Evolutionary conservation across 2,888 invertebrate genomes (phyloP), one percentile per base, ranked within the genome.

Genomic region (Hedya salicella): DNA sequence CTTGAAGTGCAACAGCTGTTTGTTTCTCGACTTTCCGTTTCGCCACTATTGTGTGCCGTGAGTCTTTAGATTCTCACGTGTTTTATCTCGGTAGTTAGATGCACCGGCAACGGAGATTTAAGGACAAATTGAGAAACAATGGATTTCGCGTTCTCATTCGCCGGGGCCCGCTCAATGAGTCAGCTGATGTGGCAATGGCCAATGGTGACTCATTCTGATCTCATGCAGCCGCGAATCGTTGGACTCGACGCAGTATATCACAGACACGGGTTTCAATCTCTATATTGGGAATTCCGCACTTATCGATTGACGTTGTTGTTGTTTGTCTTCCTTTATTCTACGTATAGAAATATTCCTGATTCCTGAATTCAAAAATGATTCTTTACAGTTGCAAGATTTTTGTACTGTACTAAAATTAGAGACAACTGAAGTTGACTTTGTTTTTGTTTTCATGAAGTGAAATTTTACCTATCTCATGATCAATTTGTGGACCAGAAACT

Each of bases 151-250:
- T 83, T 86, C 84, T 80, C 81, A 83, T 79, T 84, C 80, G 78
- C 69, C 70, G 70, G 73, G 67, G 67, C 70, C 71, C 75, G 74
- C 72, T 84, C 80, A 84, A 85, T 91, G 91, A 91, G 87, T 91
- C 91, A 90, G 88, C 88, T 87, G 86, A 82, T 88, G 88, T 85
- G 80, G 87, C 88, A 87, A 85, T 79, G 80, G 82, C 83, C 78
- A 78, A 75, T 70, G 71, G 78, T 91, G 89, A 91, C 77, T 91
- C 90, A 91, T 75, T 74, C 79, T 80, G 82, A 80, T 82, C 80
- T 85, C 81, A 78, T 77, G 73, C 78, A 82, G 80, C 77, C 82
- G 81, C 79, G 75, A 83, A 82, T 76, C 74, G 69, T 75, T 61
- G 81, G 82, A 85, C 82, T 77, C 73, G 81, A 76, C 74, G 48